A percentile compares a stretch with the other conserved stretches of the same genome.
Evolutionary conservation across 2,113 vertebrate species (phyloP).

Genomic region (Nothobranchius furzeri): DNA sequence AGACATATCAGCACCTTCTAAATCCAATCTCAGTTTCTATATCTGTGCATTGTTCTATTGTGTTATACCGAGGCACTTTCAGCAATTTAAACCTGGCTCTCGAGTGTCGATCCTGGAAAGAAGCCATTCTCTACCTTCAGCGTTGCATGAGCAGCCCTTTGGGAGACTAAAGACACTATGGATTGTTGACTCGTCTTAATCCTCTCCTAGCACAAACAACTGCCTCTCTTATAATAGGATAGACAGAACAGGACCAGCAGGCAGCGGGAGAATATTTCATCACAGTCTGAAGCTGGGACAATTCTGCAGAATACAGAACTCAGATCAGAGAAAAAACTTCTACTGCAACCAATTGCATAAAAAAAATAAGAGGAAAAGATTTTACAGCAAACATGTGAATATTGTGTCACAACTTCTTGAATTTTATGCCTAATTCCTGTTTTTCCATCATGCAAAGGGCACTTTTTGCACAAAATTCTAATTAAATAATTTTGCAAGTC

Average conservation of each 20-base stretch:
- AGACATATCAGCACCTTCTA: neutral
- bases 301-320: conserved; percentile 2
- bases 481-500: conserved; percentile 16
- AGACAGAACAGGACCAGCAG: conserved; percentile 45
- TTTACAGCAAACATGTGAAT: neutral
- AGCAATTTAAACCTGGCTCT: conserved; percentile 63
- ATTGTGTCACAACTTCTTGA: conserved; percentile 7
- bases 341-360: conserved; percentile 13
- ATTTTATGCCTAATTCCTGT: conserved; percentile 17
- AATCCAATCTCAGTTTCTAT: conserved; percentile 40
- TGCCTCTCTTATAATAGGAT: conserved; percentile 52
- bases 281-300: conserved; percentile 24
- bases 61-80: conserved; percentile 44
- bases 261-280: conserved; percentile 32
- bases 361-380: conserved; percentile 6
- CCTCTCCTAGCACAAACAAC: conserved; percentile 65
- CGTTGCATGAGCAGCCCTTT: conserved; percentile 53
- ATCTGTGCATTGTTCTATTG: conserved; percentile 58
- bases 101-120: conserved; percentile 43
- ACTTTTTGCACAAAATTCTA: conserved; percentile 17
- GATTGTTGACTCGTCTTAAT: conserved; percentile 75
- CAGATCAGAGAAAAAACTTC: conserved; percentile 28
- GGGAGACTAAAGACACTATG: conserved; percentile 63
- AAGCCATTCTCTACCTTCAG: conserved; percentile 54
- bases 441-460: conserved; percentile 2